Base-by-base conservation (phyloP, 2,888 invertebrate genomes). In the Strigamia crassipes region DNA sequence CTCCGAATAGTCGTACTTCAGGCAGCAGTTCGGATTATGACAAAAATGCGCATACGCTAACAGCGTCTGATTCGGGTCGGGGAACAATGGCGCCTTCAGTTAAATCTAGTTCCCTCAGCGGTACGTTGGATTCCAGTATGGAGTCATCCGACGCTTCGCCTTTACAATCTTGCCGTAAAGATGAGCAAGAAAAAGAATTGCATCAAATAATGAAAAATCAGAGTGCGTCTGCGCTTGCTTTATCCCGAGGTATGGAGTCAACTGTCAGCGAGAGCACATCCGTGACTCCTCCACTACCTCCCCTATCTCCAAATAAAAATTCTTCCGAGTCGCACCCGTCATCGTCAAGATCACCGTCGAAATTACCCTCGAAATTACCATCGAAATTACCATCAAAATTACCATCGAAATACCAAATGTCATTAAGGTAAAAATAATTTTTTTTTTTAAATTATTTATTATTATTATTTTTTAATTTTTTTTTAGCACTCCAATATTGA, bases 11-110 rank as follows among this genome's bases (percentile, higher is more conserved):
- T 21, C 61, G 61, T 66, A 23, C 61, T 78, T 79, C 79, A 15
- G 79, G 23, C 2, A 56, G 80, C 31, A 56, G 56, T 41, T 80
- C 80, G 10, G 80, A 80, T 31, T 61, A 80, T 6, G 80, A 80
- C 46, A 80, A 38, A 61, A 80, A 31, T 38, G 51, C 61, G 10
- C 80, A 51, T 21, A 61, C 80, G 15, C 18, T 66, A 1, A 82
- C 85, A 8, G 85, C 85, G 5, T 85, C 85, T 12, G 85, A 85
- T 56, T 85, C 85, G 61, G 85, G 85, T 12, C 82, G 84, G 51
- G 85, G 85, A n/a, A 85, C 85, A 18, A 84, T 85, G 84, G 77
- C 83, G 41, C 79, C 83, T 6, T 84, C 84, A 46, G 81, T 82
- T 77, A 83, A 83, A 41, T 83, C 84, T 38, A 82, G 83, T 80